These are phyloP conservation scores for Plutomurus gul DNA, from an alignment of 1,140 invertebrate genomes.

Conservation along the genomic window DNA sequence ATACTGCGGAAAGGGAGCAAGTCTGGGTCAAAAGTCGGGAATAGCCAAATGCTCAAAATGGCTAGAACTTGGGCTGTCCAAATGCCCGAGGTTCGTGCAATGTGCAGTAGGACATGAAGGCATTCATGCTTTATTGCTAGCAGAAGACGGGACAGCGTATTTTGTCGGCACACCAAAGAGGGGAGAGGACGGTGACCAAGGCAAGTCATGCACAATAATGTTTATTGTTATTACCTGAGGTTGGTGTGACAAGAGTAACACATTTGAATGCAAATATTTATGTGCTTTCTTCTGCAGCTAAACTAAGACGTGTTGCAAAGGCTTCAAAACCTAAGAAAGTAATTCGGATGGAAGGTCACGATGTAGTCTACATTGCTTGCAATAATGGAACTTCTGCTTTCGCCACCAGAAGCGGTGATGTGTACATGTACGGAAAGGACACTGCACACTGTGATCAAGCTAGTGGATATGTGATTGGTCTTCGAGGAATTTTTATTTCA, in stretches of 20 bases:
- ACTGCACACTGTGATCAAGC: constrained; percentile 81
- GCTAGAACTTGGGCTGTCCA: constrained; percentile 75
- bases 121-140: constrained; percentile 81
- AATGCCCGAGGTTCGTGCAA: constrained; percentile 75
- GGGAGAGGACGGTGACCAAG: constrained; percentile 88
- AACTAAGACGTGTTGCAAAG: constrained; percentile 83
- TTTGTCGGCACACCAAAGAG: constrained; percentile 87
- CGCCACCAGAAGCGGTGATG: constrained; percentile 82
- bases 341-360: constrained; percentile 82
- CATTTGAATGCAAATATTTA: neutral
- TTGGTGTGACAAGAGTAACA: no score
- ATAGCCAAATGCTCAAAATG: constrained; percentile 67
- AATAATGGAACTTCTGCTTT: constrained; percentile 94
- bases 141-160: constrained; percentile 85
- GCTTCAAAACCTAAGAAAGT: constrained; percentile 91
- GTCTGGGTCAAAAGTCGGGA: constrained; percentile 73
- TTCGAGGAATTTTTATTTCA: constrained; percentile 80
- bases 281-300: constrained; percentile 60
- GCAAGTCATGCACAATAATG: constrained; percentile 57
- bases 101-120: constrained; percentile 91
- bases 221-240: no score
- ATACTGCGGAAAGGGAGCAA: constrained; percentile 76
- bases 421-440: constrained; percentile 95
- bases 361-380: constrained; percentile 80
- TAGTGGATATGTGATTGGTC: constrained; percentile 70